Evolutionary conservation across 2,113 vertebrate genomes (phyloP), one percentile per base, ranked within the genome.

Genomic region (Nesoenas mayeri): DNA sequence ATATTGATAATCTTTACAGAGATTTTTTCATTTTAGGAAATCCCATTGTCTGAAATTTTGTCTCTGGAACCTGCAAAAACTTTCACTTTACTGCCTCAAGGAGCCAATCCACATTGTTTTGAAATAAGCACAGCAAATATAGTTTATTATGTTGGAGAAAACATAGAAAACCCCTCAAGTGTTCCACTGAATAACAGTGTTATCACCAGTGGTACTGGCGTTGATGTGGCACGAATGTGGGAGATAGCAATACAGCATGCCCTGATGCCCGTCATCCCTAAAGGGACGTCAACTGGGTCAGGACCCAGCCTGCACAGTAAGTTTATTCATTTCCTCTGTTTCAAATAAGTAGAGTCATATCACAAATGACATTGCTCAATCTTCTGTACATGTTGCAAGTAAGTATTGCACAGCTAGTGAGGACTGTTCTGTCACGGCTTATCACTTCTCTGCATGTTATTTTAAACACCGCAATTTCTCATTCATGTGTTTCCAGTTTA

Each of bases 221-320:
- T 97, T 4, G 99, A 99, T 16, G 98, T 99, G 91, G 98, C 99
- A n/a, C 97, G 98, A 28, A 98, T 98, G 98, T 99, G 99, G 99
- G 99, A 99, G 97, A 98, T 98, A 97, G 99, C 99, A 22, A 99
- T 99, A 88, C 99, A 99, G 90, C 99, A 99, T 0, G 99, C 99
- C 12, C 98, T 99, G 85, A 99, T 99, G 99, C 99, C 99, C 0
- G 99, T 99, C 57, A 98, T 99, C 61, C 98, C 99, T 31, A 99
- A 99, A 81, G 99, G 99, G 40, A 90, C 98, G 3, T 98, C 99
- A 0, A 94, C 97, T 36, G 98, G 95, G 4, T 97, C 98, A 15
- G 98, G 98, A 70, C 96, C 96, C 92, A 98, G 85, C 34, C 97
- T 98, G 28, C 99, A 99, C 97, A 99, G 99, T 99, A 97, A 97